These are phyloP conservation scores for Sinocyclocheilus grahami DNA, from an alignment of 2,113 vertebrate species.

Conservation along the genomic window DNA sequence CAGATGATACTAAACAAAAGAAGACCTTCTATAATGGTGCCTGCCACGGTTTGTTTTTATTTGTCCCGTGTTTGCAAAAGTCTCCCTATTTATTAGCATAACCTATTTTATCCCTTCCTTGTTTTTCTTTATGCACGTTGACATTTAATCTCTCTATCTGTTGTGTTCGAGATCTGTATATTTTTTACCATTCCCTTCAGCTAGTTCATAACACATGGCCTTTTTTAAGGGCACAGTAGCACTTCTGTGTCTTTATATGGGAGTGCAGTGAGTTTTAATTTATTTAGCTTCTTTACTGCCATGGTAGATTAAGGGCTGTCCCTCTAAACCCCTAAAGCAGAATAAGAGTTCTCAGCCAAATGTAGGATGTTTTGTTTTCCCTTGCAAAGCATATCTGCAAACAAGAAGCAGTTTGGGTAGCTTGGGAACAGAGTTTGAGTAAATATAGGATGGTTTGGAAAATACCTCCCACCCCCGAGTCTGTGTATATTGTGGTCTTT, in stretches of 20 bases:
- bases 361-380: background rate
- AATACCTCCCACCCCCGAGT: slow-evolving; percentile 7
- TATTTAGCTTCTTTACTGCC: slow-evolving; percentile 18
- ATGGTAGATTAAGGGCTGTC: slow-evolving; percentile 14
- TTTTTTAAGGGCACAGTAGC: slow-evolving; percentile 36
- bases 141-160: slow-evolving; percentile 34
- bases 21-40: background rate
- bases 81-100: background rate
- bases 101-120: slow-evolving; percentile 27
- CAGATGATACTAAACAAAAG: background rate
- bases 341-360: background rate
- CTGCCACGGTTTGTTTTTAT: background rate
- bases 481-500: slow-evolving; percentile 8
- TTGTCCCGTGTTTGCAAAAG: background rate
- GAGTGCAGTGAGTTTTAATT: slow-evolving; percentile 17
- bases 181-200: slow-evolving; percentile 4
- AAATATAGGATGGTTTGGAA: slow-evolving; percentile 8
- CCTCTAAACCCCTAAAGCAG: background rate
- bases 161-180: background rate
- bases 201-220: slow-evolving; percentile 21
- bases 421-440: slow-evolving; percentile 43
- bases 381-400: background rate
- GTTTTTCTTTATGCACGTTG: slow-evolving; percentile 15
- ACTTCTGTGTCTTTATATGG: background rate
- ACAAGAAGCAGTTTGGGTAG: background rate